phyloP scores from a whole-genome alignment of 2,888 invertebrate species.

The Ethmia dodecea region DNA sequence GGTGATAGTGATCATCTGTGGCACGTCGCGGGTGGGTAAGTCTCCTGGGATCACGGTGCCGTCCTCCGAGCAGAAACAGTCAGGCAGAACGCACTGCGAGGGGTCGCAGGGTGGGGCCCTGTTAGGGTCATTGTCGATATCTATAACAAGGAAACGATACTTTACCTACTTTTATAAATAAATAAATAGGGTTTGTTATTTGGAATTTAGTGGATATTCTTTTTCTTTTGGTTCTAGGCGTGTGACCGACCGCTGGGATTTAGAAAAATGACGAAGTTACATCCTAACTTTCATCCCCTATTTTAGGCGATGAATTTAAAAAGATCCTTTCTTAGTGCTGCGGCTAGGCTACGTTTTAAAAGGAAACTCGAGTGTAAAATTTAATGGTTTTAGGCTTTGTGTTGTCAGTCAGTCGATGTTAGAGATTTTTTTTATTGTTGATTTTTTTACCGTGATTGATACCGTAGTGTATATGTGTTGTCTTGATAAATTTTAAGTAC shows the following conservation, averaged over 20 bases:
- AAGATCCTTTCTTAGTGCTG: too few species aligned
- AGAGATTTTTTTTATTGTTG: too few species aligned
- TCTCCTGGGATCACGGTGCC: constrained; percentile 92
- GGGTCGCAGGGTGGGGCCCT: constrained; percentile 94
- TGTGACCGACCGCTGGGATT: too few species aligned
- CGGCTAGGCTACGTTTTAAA: too few species aligned
- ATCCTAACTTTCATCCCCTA: too few species aligned
- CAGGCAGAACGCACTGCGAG: constrained; percentile 90
- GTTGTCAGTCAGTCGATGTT: too few species aligned
- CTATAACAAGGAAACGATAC: constrained; percentile 73
- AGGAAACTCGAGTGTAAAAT: too few species aligned
- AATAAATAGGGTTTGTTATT: neutral
- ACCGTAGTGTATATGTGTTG: too few species aligned
- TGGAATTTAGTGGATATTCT: neutral
- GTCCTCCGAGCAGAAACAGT: constrained; percentile 96
- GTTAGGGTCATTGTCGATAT: constrained; percentile 95
- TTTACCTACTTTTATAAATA: neutral
- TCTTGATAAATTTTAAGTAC: too few species aligned
- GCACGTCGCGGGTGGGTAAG: constrained; percentile 89
- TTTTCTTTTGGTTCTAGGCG: neutral
- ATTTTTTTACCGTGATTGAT: too few species aligned
- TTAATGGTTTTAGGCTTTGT: too few species aligned
- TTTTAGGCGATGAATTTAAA: neutral
- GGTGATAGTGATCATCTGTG: constrained; percentile 96
- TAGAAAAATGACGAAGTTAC: too few species aligned